Conservation (phyloP, 2,888 invertebrate genomes). For the Eilema sororculum region DNA sequence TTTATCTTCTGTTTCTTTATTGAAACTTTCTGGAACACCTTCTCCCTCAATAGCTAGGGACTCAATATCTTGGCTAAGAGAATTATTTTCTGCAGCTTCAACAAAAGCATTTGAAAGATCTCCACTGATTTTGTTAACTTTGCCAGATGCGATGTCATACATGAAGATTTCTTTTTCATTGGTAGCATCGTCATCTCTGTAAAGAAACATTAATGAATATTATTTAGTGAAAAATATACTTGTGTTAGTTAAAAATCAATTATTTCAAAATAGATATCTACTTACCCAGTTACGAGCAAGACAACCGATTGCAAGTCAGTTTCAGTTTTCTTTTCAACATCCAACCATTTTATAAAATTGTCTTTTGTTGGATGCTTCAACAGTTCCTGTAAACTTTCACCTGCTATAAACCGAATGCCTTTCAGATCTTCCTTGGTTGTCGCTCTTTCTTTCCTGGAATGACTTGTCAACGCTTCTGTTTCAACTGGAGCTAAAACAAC, state of each 20-base stretch:
- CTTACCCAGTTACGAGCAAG: slow-evolving; percentile 93
- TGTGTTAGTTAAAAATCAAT: neutral
- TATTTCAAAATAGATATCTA: slow-evolving; percentile 19
- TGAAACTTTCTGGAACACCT: slow-evolving; percentile 78
- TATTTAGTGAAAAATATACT: too few relatives aligned
- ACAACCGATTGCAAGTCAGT: slow-evolving; percentile 93
- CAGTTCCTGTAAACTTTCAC: slow-evolving; percentile 91
- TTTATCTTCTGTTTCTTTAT: slow-evolving; percentile 62
- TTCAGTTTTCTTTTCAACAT: slow-evolving; percentile 91
- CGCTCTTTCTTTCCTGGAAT: slow-evolving; percentile 85
- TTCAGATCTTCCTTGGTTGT: slow-evolving; percentile 87
- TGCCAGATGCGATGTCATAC: slow-evolving; percentile 92
- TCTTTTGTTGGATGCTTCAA: slow-evolving; percentile 91
- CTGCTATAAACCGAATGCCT: slow-evolving; percentile 91
- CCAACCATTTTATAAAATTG: slow-evolving; percentile 93
- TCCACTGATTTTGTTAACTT: slow-evolving; percentile 92
- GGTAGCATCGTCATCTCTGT: slow-evolving; percentile 79
- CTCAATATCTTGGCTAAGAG: slow-evolving; percentile 89
- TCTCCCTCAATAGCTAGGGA: slow-evolving; percentile 85
- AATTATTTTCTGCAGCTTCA: slow-evolving; percentile 95
- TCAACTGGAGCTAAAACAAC: slow-evolving; percentile 94
- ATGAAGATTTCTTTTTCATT: slow-evolving; percentile 93
- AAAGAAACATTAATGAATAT: slow-evolving; percentile 47
- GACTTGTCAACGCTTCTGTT: slow-evolving; percentile 87
- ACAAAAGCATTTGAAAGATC: slow-evolving; percentile 95